Percentiles rank a stretch among this genome's conserved stretches.
Evolutionary conservation across 1,140 invertebrate genomes (phyloP).

Genomic region (Lepidurus packardi): DNA sequence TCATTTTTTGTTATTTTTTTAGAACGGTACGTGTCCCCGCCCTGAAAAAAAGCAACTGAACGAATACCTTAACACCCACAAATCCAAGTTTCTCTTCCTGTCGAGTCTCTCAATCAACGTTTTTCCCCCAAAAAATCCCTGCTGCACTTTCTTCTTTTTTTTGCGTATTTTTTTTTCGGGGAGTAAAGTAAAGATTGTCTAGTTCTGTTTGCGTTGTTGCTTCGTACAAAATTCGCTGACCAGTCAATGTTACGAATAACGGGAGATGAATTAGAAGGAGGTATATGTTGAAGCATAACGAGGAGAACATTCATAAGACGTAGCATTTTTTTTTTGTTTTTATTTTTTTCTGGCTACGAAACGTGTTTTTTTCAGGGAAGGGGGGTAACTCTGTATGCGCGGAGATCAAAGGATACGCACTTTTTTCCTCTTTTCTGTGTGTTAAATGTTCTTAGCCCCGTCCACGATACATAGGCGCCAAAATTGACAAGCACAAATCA

Average conservation of each 20-base stretch:
- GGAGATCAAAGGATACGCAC: conserved; percentile 21
- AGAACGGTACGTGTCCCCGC: too few relatives aligned
- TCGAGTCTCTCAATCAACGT: background rate
- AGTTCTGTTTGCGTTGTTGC: background rate
- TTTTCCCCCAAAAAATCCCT: background rate
- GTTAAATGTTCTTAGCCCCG: background rate
- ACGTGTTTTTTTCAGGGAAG: background rate
- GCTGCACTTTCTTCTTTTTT: background rate
- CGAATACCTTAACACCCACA: background rate
- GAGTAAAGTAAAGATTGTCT: background rate
- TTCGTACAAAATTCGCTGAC: background rate
- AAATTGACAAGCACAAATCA: conserved; percentile 22
- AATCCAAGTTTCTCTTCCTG: background rate
- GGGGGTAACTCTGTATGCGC: background rate
- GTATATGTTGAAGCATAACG: conserved; percentile 2
- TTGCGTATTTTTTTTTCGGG: background rate
- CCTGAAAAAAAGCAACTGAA: background rate
- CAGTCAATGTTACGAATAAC: conserved; percentile 11
- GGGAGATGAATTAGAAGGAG: conserved; percentile 1
- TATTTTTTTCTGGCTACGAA: background rate
- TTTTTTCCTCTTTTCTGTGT: background rate
- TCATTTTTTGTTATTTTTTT: background rate
- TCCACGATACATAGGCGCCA: conserved; percentile 5
- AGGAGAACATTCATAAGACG: conserved; percentile 5
- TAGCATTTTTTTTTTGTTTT: background rate